Base-by-base conservation (phyloP, 2,797 vertebrate species). In the Coregonus suidteri region DNA sequence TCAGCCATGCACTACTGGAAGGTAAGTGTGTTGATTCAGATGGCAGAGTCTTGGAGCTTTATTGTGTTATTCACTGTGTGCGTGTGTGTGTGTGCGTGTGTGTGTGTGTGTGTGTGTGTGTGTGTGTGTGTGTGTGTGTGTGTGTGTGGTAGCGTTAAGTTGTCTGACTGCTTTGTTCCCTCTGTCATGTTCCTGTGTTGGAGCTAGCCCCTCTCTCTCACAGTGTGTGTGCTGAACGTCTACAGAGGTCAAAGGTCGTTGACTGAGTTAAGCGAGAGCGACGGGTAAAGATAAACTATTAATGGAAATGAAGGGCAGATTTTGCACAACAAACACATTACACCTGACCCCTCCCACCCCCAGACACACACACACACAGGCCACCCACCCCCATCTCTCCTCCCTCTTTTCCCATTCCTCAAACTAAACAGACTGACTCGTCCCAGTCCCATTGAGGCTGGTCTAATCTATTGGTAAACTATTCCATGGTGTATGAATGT, bases 31-130 rank as follows among this genome's bases (percentile, higher is more conserved):
- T 91, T 88, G 82, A 88, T 88, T 85, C 88, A 90, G 86, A 90
- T 89, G 88, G n/a, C 56, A 62, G 59, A 80, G 64, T 74, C 77
- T 77, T 86, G 81, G 80, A 76, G 78, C 16, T 91, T 92, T 93
- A 93, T 91, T 90, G 88, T 90, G 90, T 88, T 87, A 87, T 89
- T 92, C 88, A 87, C 66, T 0, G 41, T 56, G 70, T 47, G 18
- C 11, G 14, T 74, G 31, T 53, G 14, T 16, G 16, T 62, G 31
- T 74, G 20, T 25, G 18, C 52, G 41, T 71, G 70, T 66, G 65
- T 30, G 52, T 79, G 67, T 81, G 59, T 74, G 68, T 82, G 75
- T 47, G 52, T 65, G 71, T 69, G 74, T 80, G 77, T 77, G 77
- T 74, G 81, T 72, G 71, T 75, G 77, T 73, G 72, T 34, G 37